Evolutionary conservation across 2,797 vertebrate genomes (phyloP).

Genomic region (Psittacula derbiana): DNA sequence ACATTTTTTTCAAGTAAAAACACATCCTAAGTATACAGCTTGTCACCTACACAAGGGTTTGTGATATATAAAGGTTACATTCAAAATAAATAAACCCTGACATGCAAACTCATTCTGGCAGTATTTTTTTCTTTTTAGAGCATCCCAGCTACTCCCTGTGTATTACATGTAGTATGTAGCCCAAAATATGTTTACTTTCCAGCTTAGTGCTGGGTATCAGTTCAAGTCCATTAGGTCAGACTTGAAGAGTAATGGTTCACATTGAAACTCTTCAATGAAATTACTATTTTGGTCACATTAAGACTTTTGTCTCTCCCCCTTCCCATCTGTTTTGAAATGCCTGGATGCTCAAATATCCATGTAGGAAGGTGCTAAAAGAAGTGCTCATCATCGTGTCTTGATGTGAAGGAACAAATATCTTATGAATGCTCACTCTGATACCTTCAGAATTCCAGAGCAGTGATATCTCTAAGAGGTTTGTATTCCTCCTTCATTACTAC

Average conservation of each 20-base stretch:
- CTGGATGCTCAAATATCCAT: conserved; percentile 45
- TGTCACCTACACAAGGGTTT: neutral
- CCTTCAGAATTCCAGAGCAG: conserved; percentile 49
- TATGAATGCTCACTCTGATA: conserved; percentile 45
- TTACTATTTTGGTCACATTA: conserved; percentile 8
- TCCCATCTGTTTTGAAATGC: conserved; percentile 62
- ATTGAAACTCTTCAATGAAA: neutral
- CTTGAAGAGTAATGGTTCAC: neutral
- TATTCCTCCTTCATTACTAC: neutral
- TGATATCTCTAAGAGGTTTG: neutral
- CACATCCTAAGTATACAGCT: neutral
- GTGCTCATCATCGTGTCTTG: conserved; percentile 38
- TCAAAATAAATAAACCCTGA: conserved; percentile 26
- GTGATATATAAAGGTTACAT: neutral
- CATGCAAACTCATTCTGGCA: neutral
- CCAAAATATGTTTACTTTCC: neutral
- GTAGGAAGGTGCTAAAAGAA: conserved; percentile 62
- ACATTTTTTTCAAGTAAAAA: neutral
- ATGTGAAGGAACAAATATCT: conserved; percentile 32
- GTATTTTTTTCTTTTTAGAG: neutral
- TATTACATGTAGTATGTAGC: neutral
- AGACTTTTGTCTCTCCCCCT: conserved; percentile 47
- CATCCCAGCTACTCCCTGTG: neutral
- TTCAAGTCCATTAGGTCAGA: neutral
- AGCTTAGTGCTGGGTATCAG: neutral